Conservation (phyloP, 2,888 invertebrate species). For the Galeopsomyia nigrocyanea region DNA sequence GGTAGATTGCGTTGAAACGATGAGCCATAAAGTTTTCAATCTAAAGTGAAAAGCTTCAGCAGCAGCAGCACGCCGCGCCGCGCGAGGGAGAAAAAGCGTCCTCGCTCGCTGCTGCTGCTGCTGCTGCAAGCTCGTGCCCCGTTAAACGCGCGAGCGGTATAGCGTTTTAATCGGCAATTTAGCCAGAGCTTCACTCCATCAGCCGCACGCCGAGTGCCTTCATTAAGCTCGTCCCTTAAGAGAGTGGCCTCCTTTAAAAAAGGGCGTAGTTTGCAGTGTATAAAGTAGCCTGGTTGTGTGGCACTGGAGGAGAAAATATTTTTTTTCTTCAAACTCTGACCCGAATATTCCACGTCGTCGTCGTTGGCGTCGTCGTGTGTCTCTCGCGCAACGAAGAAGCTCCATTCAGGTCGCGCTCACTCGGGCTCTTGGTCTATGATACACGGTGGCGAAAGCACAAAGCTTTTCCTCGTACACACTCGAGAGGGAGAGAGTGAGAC, state of each 20-base stretch:
- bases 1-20: no score
- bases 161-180: neutral
- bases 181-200: neutral
- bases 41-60: no score
- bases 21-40: no score
- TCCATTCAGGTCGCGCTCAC: conserved; percentile 42
- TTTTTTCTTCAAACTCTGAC: conserved; percentile 41
- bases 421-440: conserved; percentile 52
- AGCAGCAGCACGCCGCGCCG: no score
- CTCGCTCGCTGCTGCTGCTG: no score
- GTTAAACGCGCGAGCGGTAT: no score
- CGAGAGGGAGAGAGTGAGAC: conserved; percentile 19
- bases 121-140: no score
- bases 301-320: conserved; percentile 10
- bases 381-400: neutral
- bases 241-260: conserved; percentile 31
- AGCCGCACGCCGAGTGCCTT: neutral
- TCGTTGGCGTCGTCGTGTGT: no score
- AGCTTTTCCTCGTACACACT: conserved; percentile 54
- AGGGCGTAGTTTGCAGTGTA: conserved; percentile 3
- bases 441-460: conserved; percentile 57
- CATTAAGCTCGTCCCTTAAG: conserved; percentile 15
- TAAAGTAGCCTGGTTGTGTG: neutral
- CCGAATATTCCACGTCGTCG: conserved; percentile 21
- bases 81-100: no score